These are phyloP conservation scores for Phoxinus phoxinus DNA, from an alignment of 2,113 vertebrate species.

Conservation along the genomic window DNA sequence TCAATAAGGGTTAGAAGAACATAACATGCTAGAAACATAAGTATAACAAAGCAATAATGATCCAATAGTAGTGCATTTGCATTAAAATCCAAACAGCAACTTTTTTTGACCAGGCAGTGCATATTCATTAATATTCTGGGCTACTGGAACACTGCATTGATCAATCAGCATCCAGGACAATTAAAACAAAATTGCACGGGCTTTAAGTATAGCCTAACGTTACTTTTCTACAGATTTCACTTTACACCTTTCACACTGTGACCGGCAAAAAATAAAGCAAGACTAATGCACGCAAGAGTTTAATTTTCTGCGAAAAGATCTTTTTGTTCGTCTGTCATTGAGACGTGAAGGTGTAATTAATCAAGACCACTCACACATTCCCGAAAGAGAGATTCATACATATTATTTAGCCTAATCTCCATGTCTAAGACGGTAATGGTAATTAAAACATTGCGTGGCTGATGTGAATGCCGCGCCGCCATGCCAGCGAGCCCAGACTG, in stretches of 20 bases:
- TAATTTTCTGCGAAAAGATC: background rate
- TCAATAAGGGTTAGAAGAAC: too few relatives aligned
- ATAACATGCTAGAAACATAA: too few relatives aligned
- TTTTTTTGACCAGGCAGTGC: too few relatives aligned
- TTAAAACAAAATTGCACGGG: background rate
- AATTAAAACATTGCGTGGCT: conserved; percentile 49
- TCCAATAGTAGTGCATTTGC: too few relatives aligned
- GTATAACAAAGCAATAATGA: too few relatives aligned
- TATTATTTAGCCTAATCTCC: conserved; percentile 48
- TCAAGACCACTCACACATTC: conserved; percentile 15
- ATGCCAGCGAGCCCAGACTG: conserved; percentile 33
- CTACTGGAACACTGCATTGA: background rate
- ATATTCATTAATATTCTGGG: too few relatives aligned
- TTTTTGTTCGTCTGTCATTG: background rate
- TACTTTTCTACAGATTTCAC: background rate
- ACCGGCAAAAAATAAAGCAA: background rate
- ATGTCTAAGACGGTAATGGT: conserved; percentile 52
- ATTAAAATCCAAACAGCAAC: too few relatives aligned
- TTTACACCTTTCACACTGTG: background rate
- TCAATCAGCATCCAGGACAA: background rate
- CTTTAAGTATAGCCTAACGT: background rate
- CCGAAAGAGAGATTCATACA: conserved; percentile 28
- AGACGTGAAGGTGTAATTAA: conserved; percentile 10
- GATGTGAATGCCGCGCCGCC: conserved; percentile 21
- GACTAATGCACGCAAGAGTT: background rate